Evolutionary conservation across 2,888 invertebrate genomes (phyloP).

Genomic region (Arctia plantaginis): DNA sequence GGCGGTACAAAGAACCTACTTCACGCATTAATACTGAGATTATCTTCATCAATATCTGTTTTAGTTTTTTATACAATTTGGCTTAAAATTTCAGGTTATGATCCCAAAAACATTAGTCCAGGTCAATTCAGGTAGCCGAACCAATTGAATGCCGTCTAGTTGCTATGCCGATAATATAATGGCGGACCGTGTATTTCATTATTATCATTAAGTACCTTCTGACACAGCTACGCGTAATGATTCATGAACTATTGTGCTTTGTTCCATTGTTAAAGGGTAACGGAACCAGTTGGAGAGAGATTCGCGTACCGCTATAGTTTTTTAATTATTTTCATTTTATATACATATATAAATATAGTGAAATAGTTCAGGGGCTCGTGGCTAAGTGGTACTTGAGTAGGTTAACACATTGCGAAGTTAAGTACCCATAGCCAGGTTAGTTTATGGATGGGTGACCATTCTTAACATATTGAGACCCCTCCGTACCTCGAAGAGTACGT

Average conservation of each 20-base stretch:
- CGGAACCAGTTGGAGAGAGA: conserved; percentile 40
- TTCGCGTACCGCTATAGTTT: conserved; percentile 36
- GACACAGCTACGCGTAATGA: conserved; percentile 39
- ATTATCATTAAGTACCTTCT: conserved; percentile 39
- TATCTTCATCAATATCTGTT: too few relatives aligned
- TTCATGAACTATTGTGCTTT: conserved; percentile 53
- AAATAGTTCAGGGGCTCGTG: too few relatives aligned
- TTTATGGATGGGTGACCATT: too few relatives aligned
- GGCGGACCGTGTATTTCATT: neutral
- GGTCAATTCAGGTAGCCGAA: conserved; percentile 2
- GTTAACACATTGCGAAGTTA: too few relatives aligned
- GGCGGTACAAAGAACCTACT: too few relatives aligned
- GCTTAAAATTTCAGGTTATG: too few relatives aligned
- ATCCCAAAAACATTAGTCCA: neutral
- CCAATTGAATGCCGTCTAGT: conserved; percentile 9
- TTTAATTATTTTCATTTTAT: neutral
- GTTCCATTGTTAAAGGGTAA: conserved; percentile 49
- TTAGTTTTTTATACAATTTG: too few relatives aligned
- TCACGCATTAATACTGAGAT: too few relatives aligned
- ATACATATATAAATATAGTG: neutral
- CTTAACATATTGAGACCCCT: too few relatives aligned
- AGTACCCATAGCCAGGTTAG: too few relatives aligned
- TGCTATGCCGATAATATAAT: conserved; percentile 18
- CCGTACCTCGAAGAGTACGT: too few relatives aligned
- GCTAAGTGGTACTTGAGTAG: too few relatives aligned